phyloP scores from a whole-genome alignment of 1,140 invertebrate species.

The Streblospio benedicti region DNA sequence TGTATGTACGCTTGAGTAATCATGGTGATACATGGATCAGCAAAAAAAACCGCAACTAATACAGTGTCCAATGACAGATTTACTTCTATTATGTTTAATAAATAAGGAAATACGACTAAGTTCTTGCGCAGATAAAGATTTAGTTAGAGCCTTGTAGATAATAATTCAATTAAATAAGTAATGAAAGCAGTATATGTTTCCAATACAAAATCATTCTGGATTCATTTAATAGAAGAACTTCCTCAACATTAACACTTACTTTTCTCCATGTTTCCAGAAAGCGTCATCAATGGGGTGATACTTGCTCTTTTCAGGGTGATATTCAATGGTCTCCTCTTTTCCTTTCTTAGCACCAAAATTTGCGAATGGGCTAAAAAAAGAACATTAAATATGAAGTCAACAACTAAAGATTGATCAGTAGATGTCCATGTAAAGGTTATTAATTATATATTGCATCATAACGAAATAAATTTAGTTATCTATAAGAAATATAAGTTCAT shows the following conservation, averaged over 20 bases:
- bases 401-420: too few species aligned
- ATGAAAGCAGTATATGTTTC: conserved; percentile 1
- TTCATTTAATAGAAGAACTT: background rate
- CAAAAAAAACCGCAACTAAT: too few species aligned
- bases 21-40: too few species aligned
- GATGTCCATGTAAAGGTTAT: too few species aligned
- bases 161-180: too few species aligned
- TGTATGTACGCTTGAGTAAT: too few species aligned
- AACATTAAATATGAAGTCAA: background rate
- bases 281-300: conserved; percentile 89
- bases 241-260: conserved; percentile 48
- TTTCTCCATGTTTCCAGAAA: conserved; percentile 68
- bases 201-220: background rate
- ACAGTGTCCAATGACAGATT: too few species aligned
- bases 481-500: too few species aligned
- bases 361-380: background rate
- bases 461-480: too few species aligned
- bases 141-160: background rate
- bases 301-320: conserved; percentile 65
- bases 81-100: conserved; percentile 23
- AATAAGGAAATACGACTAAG: background rate
- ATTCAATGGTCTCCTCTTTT: conserved; percentile 45
- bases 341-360: background rate
- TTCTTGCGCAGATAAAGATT: background rate
- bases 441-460: too few species aligned